Evolutionary conservation across 2,888 invertebrate species (phyloP).

Genomic region (Tenthredo distinguenda): DNA sequence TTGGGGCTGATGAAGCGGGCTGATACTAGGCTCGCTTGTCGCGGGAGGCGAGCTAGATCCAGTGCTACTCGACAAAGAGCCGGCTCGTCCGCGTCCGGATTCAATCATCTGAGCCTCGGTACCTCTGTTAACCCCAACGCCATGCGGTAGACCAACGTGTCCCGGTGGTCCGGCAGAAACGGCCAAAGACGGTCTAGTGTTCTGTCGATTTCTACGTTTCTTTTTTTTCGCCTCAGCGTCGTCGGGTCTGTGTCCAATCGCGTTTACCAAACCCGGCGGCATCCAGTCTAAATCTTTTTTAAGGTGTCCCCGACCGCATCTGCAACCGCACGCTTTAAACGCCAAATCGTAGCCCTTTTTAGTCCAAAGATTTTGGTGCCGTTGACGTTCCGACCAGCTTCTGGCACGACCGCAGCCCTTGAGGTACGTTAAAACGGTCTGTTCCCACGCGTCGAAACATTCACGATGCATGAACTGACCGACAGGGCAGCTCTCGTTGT

Average conservation of each 20-base stretch:
- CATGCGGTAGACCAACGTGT: conserved; percentile 63
- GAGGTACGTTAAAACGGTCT: conserved; percentile 91
- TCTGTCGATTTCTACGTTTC: conserved; percentile 85
- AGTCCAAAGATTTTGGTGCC: conserved; percentile 97
- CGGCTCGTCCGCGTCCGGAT: conserved; percentile 83
- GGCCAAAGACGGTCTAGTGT: conserved; percentile 82
- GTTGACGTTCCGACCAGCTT: conserved; percentile 96
- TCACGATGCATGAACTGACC: conserved; percentile 97
- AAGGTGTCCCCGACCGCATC: conserved; percentile 94
- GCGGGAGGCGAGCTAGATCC: conserved; percentile 92
- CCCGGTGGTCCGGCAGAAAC: conserved; percentile 79
- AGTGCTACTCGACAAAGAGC: conserved; percentile 88
- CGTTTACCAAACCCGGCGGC: conserved; percentile 83
- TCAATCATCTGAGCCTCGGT: conserved; percentile 73
- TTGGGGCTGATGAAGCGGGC: conserved; percentile 84
- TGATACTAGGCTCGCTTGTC: conserved; percentile 87
- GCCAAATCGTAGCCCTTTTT: conserved; percentile 98
- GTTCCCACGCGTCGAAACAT: conserved; percentile 97
- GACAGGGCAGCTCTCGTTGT: conserved; percentile 93
- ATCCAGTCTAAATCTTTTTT: conserved; percentile 97
- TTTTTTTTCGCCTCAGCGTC: conserved; percentile 83
- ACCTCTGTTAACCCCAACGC: conserved; percentile 61
- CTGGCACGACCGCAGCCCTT: conserved; percentile 95
- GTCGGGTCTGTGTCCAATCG: conserved; percentile 78
- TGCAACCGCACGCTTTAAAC: conserved; percentile 96